Evolutionary conservation across 2,888 invertebrate species (phyloP).

Genomic region (Amblyjoppa fuscipennis): DNA sequence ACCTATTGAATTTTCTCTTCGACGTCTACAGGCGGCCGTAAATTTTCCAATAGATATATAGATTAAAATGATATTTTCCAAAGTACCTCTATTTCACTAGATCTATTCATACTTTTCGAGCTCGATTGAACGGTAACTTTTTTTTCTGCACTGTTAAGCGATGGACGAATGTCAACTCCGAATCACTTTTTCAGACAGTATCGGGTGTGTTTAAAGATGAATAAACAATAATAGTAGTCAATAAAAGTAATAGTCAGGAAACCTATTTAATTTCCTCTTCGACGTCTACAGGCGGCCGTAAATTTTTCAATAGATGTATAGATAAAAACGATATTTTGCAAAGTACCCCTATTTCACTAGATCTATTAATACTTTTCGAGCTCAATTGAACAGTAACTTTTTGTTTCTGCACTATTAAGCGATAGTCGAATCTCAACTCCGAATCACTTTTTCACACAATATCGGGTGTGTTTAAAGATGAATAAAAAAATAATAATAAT

Average conservation of each 20-base stretch:
- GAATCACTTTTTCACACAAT: too few relatives aligned
- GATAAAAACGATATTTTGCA: slow-evolving; percentile 32
- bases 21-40: slow-evolving; percentile 43
- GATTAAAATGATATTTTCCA: slow-evolving; percentile 32
- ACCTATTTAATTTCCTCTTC: slow-evolving; percentile 67
- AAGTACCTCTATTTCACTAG: slow-evolving; percentile 8
- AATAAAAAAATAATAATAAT: too few relatives aligned
- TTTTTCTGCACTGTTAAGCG: too few relatives aligned
- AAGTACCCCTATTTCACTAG: slow-evolving; percentile 9
- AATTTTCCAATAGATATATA: slow-evolving; percentile 51
- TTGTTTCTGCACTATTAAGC: too few relatives aligned
- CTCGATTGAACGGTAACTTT: not conserved
- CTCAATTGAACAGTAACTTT: not conserved
- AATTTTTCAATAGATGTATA: slow-evolving; percentile 49
- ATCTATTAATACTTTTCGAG: slow-evolving; percentile 5
- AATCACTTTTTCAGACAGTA: too few relatives aligned
- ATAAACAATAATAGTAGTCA: too few relatives aligned
- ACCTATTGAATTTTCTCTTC: slow-evolving; percentile 68
- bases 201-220: too few relatives aligned
- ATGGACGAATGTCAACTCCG: too few relatives aligned
- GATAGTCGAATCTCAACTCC: too few relatives aligned
- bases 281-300: slow-evolving; percentile 43
- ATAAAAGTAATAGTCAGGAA: slow-evolving; percentile 53
- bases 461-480: too few relatives aligned
- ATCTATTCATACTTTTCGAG: slow-evolving; percentile 5